Evolutionary conservation across 2,888 invertebrate genomes (phyloP).

Genomic region (Dioctria rufipes): DNA sequence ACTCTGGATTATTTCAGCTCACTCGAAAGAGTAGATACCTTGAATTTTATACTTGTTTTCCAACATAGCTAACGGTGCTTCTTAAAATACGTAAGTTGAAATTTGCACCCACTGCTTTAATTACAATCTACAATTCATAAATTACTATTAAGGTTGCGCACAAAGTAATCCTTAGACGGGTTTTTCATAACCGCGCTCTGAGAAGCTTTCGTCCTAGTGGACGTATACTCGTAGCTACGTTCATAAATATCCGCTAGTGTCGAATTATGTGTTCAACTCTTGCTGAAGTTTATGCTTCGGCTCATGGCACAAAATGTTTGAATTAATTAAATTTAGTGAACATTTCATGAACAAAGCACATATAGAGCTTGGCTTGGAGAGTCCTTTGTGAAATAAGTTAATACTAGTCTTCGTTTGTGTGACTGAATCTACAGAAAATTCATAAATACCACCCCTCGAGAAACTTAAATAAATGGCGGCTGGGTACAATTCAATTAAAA

Average conservation of each 20-base stretch:
- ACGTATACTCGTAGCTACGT: too few species aligned
- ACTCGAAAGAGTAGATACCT: too few species aligned
- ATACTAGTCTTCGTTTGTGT: background rate
- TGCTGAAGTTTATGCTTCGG: background rate
- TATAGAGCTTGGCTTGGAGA: background rate
- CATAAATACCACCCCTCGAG: background rate
- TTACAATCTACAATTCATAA: too few species aligned
- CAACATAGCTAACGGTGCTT: too few species aligned
- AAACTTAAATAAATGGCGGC: background rate
- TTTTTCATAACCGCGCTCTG: too few species aligned
- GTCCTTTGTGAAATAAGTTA: background rate
- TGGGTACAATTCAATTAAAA: slow-evolving; percentile 32
- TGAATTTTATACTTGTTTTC: too few species aligned
- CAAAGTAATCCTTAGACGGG: too few species aligned
- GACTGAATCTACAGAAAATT: background rate
- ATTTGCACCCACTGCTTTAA: too few species aligned
- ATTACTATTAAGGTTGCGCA: too few species aligned
- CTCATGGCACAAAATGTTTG: slow-evolving; percentile 9
- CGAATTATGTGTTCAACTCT: background rate
- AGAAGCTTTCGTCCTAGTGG: too few species aligned
- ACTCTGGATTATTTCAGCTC: too few species aligned
- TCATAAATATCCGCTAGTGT: background rate
- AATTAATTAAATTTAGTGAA: slow-evolving; percentile 28
- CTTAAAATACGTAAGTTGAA: too few species aligned
- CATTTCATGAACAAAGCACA: background rate